These are phyloP conservation scores for Cyrtonyx montezumae DNA, from an alignment of 2,113 vertebrate species.

Conservation along the genomic window DNA sequence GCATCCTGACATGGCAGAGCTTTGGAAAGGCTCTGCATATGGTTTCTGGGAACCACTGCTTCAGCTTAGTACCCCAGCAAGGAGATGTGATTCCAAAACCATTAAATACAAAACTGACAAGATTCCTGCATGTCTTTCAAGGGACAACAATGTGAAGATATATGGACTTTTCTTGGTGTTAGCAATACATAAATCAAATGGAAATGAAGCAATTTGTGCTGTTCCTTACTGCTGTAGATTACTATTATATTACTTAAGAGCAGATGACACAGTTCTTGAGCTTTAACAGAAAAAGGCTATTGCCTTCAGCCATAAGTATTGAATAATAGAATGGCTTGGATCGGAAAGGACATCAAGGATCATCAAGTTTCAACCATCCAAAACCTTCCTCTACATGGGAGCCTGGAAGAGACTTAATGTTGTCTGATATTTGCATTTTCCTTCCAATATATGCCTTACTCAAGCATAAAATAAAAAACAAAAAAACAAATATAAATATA, in stretches of 20 bases:
- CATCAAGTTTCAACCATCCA: neutral
- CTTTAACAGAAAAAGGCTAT: neutral
- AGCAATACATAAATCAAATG: neutral
- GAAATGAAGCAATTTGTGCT: neutral
- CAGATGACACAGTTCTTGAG: neutral
- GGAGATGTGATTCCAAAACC: neutral
- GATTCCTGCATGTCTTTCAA: neutral
- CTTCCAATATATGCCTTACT: neutral
- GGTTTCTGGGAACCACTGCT: accelerated
- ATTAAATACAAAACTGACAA: neutral
- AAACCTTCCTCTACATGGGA: neutral
- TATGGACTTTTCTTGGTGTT: accelerated
- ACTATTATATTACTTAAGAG: neutral
- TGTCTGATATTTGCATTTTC: neutral
- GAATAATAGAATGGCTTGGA: too few species aligned
- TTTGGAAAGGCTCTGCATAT: neutral
- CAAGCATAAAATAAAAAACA: accelerated
- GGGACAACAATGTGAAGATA: neutral
- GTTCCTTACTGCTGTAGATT: neutral
- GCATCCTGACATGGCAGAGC: neutral
- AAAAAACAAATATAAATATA: too few species aligned
- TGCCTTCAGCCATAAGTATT: neutral
- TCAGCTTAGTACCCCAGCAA: neutral
- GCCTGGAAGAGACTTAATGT: neutral
- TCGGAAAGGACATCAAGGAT: too few species aligned